phyloP scores from a whole-genome alignment of 2,113 vertebrate genomes.

The Excalfactoria chinensis region DNA sequence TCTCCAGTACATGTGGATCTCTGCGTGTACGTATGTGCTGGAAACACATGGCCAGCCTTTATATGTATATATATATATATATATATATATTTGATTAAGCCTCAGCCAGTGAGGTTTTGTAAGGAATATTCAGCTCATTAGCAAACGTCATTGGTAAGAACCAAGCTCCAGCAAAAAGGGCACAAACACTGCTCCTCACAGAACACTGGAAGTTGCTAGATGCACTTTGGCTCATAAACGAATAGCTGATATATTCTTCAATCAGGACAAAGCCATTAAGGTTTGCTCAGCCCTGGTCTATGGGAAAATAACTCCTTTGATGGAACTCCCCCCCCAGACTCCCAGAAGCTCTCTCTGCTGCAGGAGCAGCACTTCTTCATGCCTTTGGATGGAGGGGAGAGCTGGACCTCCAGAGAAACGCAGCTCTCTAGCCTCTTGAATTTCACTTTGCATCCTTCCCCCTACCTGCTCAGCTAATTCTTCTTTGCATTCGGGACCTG shows the following conservation, averaged over 20 bases:
- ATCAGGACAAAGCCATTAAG: constrained; percentile 77
- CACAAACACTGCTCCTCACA: rapidly evolving
- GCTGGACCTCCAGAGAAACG: constrained; percentile 80
- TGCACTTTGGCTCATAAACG: constrained; percentile 71
- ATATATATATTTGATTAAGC: not conserved
- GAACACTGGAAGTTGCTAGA: constrained; percentile 45
- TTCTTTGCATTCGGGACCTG: constrained; percentile 27
- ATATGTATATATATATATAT: not conserved
- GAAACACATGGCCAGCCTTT: not conserved
- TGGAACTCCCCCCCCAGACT: constrained; percentile 85
- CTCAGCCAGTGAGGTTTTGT: not conserved
- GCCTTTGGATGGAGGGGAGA: constrained; percentile 80
- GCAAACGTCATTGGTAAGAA: not conserved
- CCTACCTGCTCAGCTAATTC: constrained; percentile 57
- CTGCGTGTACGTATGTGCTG: not conserved
- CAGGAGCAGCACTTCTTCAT: constrained; percentile 80
- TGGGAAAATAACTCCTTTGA: constrained; percentile 89
- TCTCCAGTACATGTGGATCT: not conserved
- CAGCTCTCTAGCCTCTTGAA: constrained; percentile 87
- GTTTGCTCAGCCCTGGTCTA: constrained; percentile 76
- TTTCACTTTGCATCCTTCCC: constrained; percentile 85
- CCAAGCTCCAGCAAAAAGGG: not conserved
- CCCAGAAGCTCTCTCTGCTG: constrained; percentile 77
- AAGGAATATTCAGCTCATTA: not conserved
- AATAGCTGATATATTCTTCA: constrained; percentile 77